These are phyloP conservation scores for Chelonoidis abingdonii DNA, from an alignment of 2,113 vertebrate species.

Conservation along the genomic window DNA sequence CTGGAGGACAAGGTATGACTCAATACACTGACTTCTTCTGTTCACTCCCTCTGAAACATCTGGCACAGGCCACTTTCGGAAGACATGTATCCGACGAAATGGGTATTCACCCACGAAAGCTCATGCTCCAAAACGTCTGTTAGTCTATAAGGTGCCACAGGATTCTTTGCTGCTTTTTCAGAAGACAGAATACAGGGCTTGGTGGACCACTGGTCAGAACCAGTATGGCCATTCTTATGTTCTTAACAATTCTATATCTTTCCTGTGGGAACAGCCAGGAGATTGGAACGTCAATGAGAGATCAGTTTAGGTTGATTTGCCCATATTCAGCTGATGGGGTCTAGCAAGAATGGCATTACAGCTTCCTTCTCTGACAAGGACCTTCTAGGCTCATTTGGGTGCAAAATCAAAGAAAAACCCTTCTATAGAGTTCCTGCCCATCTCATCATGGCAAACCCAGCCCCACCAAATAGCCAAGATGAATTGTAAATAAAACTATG, in stretches of 20 bases:
- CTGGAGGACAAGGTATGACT: too few relatives aligned
- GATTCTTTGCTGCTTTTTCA: too few relatives aligned
- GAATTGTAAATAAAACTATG: background rate
- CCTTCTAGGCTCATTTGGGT: background rate
- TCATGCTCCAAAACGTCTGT: too few relatives aligned
- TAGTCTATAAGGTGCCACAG: too few relatives aligned
- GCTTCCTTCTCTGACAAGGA: background rate
- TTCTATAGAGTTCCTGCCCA: background rate
- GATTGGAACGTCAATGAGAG: background rate
- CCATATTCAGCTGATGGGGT: background rate
- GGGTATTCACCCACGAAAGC: too few relatives aligned
- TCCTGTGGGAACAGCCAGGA: background rate
- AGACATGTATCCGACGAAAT: background rate
- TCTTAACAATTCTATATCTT: background rate
- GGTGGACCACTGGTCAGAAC: background rate
- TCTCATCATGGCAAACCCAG: background rate
- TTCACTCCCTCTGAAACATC: background rate
- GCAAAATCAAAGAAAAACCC: background rate
- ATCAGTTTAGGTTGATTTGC: background rate
- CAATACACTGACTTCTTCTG: too few relatives aligned
- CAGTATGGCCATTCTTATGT: background rate
- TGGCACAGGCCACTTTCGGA: background rate
- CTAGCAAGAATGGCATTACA: background rate
- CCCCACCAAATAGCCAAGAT: constrained; percentile 21
- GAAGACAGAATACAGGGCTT: background rate